Conservation (phyloP, 2,797 vertebrate species). For the Helarctos malayanus region DNA sequence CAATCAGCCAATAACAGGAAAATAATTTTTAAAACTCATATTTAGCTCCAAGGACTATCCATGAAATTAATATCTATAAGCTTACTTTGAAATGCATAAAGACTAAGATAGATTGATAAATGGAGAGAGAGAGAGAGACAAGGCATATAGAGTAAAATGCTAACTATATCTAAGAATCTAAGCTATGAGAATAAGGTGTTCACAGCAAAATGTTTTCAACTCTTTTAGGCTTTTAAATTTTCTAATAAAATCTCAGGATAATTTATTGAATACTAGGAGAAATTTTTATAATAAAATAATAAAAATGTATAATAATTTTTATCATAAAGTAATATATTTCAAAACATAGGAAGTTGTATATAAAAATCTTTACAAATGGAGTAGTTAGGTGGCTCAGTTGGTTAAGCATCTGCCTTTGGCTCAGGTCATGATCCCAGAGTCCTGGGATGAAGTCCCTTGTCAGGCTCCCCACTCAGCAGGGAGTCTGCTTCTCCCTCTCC, state of each 20-base stretch:
- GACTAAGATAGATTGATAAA: background rate
- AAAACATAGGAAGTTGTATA: constrained; percentile 8
- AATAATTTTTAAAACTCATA: constrained; percentile 13
- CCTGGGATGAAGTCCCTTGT: fast-evolving
- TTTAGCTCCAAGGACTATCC: background rate
- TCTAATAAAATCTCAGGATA: constrained; percentile 39
- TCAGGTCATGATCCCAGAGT: background rate
- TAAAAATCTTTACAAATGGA: constrained; percentile 26
- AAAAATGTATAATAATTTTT: too few species aligned
- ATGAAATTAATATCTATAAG: background rate
- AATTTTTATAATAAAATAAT: background rate
- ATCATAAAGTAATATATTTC: background rate
- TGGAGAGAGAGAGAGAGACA: background rate
- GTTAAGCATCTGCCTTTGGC: too few species aligned
- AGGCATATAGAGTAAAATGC: too few species aligned
- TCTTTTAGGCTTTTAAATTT: constrained; percentile 3
- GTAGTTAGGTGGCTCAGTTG: too few species aligned
- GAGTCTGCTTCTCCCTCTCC: background rate
- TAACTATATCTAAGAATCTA: background rate
- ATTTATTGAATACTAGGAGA: constrained; percentile 8
- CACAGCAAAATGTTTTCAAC: constrained; percentile 29
- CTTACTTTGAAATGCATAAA: constrained; percentile 17
- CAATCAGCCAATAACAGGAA: background rate
- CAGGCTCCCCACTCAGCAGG: background rate
- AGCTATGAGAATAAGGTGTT: background rate